Percentiles rank a stretch among this genome's conserved stretches.
Conservation (phyloP, 2,888 invertebrate species). For the Drosophila peninsularis region DNA sequence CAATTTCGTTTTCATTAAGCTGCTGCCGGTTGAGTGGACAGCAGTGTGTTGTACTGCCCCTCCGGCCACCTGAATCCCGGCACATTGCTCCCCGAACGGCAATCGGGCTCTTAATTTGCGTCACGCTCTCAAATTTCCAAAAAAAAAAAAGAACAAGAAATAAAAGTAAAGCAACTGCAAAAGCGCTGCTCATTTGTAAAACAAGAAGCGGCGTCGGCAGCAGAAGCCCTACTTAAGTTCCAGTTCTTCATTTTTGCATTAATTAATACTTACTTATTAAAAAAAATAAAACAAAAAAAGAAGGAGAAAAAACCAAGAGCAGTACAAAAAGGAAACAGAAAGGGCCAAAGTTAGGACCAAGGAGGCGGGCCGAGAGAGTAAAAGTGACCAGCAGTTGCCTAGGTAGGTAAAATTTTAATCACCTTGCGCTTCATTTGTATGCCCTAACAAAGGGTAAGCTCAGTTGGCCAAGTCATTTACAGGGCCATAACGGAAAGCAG, state of each 20-base stretch:
- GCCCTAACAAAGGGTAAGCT: conserved; percentile 5
- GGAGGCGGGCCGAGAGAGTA: conserved; percentile 3
- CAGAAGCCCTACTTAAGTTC: conserved; percentile 70
- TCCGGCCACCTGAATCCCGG: neutral
- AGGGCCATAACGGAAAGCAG: neutral
- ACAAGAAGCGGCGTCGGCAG: conserved; percentile 55
- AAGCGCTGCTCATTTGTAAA: conserved; percentile 67
- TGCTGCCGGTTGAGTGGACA: conserved; percentile 74
- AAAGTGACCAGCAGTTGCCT: conserved; percentile 27
- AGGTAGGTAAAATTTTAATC: conserved; percentile 71
- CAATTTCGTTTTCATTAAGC: conserved; percentile 80
- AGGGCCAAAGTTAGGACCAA: conserved; percentile 31
- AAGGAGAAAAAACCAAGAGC: conserved; percentile 8
- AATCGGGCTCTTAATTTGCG: conserved; percentile 68
- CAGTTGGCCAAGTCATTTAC: neutral
- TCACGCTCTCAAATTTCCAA: conserved; percentile 66
- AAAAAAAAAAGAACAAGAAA: conserved; percentile 21
- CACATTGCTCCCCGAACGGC: conserved; percentile 43
- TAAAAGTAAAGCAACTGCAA: conserved; percentile 28
- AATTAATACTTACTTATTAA: conserved; percentile 73
- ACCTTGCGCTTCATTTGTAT: conserved; percentile 60
- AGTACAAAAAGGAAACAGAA: conserved; percentile 17
- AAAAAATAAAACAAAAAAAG: conserved; percentile 8
- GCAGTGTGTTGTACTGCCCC: conserved; percentile 4
- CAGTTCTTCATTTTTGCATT: conserved; percentile 72